Evolutionary conservation across 2,888 invertebrate species (phyloP).

Genomic region (Brachyopa scutellaris): DNA sequence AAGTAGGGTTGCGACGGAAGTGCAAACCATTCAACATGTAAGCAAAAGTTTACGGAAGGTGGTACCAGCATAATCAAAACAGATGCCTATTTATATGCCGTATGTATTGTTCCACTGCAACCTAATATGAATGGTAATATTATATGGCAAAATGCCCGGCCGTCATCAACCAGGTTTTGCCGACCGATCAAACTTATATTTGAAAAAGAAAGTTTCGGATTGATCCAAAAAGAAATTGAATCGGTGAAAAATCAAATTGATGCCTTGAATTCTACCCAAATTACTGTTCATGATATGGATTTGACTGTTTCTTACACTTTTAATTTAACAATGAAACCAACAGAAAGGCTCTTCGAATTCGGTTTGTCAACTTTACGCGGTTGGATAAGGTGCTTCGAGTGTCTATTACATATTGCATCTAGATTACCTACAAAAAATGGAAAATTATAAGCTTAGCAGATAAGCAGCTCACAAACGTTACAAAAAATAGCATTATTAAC

Average conservation of each 20-base stretch:
- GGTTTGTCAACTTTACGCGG: not conserved
- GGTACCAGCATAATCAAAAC: not conserved
- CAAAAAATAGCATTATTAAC: not conserved
- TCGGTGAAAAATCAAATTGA: not conserved
- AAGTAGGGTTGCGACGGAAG: not conserved
- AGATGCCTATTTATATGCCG: not conserved
- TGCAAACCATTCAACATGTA: constrained; percentile 7
- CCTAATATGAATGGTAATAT: not conserved
- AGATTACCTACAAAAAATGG: not conserved
- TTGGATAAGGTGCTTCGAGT: not conserved
- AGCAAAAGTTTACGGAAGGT: not conserved
- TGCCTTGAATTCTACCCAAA: not conserved
- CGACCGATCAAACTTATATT: not conserved
- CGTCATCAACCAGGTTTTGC: not conserved
- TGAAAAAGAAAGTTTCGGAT: too few species aligned
- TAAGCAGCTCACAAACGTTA: not conserved
- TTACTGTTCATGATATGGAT: not conserved
- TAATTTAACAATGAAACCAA: not conserved
- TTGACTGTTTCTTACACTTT: not conserved
- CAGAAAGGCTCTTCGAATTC: not conserved
- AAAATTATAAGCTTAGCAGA: not conserved
- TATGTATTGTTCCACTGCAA: not conserved
- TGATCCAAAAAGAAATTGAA: not conserved
- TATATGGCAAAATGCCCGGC: not conserved
- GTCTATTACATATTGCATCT: not conserved